Evolutionary conservation across 2,888 invertebrate species (phyloP), one percentile per base, ranked within the genome.

Genomic region (Aethes cnicana): DNA sequence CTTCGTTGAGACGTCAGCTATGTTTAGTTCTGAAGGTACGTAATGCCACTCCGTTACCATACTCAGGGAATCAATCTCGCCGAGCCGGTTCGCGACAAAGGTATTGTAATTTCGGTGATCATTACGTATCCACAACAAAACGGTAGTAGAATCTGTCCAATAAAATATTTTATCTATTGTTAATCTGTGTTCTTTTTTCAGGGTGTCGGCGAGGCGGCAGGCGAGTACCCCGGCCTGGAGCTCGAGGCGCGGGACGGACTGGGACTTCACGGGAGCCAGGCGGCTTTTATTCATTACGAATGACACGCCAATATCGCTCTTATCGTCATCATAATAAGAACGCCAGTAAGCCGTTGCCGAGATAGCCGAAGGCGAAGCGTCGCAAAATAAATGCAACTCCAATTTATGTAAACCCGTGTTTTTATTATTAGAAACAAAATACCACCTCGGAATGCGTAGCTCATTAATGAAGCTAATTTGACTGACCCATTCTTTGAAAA

Each of bases 161-260:
- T 17, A 56, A 30, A 20, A 44, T n/a, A 9, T 33, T 6, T 17
- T 14, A 1, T 11, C 23, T 3, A 36, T 30, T 9, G 18, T 9
- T 17, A 46, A 33, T 11, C 41, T 39, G 36, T 56, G 56, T 26
- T 49, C 50, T 6, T 32, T 11, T 43, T 41, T 46, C n/a, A 53
- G 39, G 9, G 47, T 50, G 21, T 47, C 9, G 2, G 50, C 56
- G n/a, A 53, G 44, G n/a, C 49, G 41, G 23, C 42, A 39, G n/a
- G 46, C 56, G 21, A 56, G 9, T 2, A 56, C 32, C 0, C 49
- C 56, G 0, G 48, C 52, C 20, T 56, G 55, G 4, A 55, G 25
- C 18, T 53, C 52, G 1, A 55, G 18, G 7, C 47, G 23, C 5
- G 23, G 23, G 2, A 23, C 8, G 8, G 23, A 23, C 7, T 8